Percentiles rank a stretch among this genome's conserved stretches.
These are phyloP conservation scores for Dryobotodes eremita DNA, from an alignment of 2,888 invertebrate genomes.

Conservation along the genomic window DNA sequence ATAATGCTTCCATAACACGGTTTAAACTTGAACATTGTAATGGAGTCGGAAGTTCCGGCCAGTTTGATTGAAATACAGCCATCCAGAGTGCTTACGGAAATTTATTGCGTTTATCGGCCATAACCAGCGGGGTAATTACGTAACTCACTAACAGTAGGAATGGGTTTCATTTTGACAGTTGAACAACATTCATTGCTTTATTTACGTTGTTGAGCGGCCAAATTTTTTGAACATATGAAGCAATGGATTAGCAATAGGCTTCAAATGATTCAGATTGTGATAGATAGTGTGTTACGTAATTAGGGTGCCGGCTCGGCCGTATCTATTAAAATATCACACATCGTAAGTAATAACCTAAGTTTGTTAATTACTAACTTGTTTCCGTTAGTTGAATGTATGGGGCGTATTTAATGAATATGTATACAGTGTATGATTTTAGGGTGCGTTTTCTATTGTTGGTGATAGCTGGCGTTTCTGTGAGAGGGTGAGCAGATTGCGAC, in stretches of 20 bases:
- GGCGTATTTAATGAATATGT: slow-evolving; percentile 21
- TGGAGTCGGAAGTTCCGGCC: slow-evolving; percentile 59
- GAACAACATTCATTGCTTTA: too few relatives aligned
- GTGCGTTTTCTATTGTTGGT: neutral
- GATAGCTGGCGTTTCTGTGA: neutral
- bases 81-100: slow-evolving; percentile 34
- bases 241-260: too few relatives aligned
- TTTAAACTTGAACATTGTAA: slow-evolving; percentile 62
- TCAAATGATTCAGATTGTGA: too few relatives aligned
- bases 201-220: too few relatives aligned
- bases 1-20: slow-evolving; percentile 61
- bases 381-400: neutral
- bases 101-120: slow-evolving; percentile 53
- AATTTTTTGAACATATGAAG: too few relatives aligned
- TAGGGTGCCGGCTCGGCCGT: slow-evolving; percentile 10
- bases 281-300: too few relatives aligned
- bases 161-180: too few relatives aligned
- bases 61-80: slow-evolving; percentile 66
- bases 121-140: too few relatives aligned
- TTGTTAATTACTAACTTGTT: slow-evolving; percentile 54
- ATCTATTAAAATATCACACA: slow-evolving; percentile 48
- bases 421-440: neutral
- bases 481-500: neutral
- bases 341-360: slow-evolving; percentile 43
- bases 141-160: too few relatives aligned